Evolutionary conservation across 2,888 invertebrate species (phyloP).

Genomic region (Eupelmus urozonus): DNA sequence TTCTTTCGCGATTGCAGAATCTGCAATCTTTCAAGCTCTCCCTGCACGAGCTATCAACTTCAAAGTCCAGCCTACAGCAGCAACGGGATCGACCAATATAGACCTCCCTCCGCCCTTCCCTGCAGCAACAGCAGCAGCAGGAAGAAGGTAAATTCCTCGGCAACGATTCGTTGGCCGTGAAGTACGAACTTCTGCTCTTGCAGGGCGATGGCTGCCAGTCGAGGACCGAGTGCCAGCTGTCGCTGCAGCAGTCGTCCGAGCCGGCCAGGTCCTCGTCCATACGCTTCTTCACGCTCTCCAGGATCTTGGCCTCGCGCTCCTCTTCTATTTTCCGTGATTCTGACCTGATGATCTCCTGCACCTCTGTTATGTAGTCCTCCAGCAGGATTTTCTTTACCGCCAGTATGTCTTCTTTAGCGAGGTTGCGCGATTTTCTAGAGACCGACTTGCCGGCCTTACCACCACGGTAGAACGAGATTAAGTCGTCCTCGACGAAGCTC

Average conservation of each 20-base stretch:
- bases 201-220: neutral
- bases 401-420: neutral
- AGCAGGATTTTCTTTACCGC: conserved; percentile 44
- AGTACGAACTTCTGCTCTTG: conserved; percentile 4
- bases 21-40: too few species aligned
- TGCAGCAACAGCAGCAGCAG: neutral
- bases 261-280: conserved; percentile 35
- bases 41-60: neutral
- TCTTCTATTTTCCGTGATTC: neutral
- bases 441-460: neutral
- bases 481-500: conserved; percentile 37
- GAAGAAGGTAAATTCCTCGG: neutral
- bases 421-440: neutral
- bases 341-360: conserved; percentile 43
- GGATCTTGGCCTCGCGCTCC: conserved; percentile 30
- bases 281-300: conserved; percentile 32
- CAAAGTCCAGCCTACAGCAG: neutral
- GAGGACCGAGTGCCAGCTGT: conserved; percentile 20
- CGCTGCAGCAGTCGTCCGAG: neutral
- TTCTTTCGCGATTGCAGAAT: neutral
- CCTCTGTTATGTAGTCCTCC: conserved; percentile 54
- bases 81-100: neutral
- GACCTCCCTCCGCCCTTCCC: neutral
- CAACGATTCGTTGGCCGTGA: conserved; percentile 9
- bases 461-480: neutral